phyloP scores from a whole-genome alignment of 1,140 invertebrate genomes.

The Meloidogyne exigua region DNA sequence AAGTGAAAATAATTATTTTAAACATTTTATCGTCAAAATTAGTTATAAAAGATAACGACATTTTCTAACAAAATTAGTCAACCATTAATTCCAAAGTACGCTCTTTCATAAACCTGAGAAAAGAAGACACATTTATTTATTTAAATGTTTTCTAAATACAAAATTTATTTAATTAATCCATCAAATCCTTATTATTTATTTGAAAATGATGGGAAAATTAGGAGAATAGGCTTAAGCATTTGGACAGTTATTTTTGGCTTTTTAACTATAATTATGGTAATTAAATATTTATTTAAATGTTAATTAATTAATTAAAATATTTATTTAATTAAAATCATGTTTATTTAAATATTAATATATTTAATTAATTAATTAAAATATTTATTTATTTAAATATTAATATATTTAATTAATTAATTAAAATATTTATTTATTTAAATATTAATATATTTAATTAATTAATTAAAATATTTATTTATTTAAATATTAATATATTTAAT shows the following conservation, averaged over 20 bases:
- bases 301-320: not conserved
- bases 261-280: not conserved
- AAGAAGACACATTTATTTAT: not conserved
- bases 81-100: not conserved
- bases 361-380: no score
- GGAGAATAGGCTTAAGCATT: not conserved
- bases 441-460: no score
- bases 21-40: not conserved
- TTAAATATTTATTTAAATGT: not conserved
- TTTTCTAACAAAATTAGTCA: not conserved
- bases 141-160: not conserved
- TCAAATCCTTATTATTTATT: not conserved
- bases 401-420: no score
- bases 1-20: not conserved
- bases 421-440: no score
- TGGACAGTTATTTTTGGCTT: not conserved
- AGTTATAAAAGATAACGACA: not conserved
- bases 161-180: not conserved
- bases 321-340: no score
- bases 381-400: no score
- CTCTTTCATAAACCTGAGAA: no score
- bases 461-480: no score
- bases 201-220: not conserved
- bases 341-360: no score
- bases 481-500: no score